A percentile compares a stretch with the other conserved stretches of the same genome.
phyloP scores from a whole-genome alignment of 1,140 invertebrate species.

The Pseudomyrmex pallidus region DNA sequence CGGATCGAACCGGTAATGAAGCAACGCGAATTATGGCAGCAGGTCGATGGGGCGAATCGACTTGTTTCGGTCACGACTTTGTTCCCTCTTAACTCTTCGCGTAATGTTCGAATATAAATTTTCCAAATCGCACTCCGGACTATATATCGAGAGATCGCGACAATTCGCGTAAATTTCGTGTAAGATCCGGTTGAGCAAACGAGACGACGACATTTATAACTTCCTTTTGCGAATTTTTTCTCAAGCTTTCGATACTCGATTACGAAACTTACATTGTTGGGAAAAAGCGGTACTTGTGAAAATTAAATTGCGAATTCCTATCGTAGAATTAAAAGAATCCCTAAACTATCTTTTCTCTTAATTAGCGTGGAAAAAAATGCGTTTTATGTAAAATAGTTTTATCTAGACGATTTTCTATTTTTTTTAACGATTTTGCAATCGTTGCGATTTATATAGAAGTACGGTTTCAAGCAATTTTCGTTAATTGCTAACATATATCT shows the following conservation, averaged over 20 bases:
- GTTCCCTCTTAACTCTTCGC: background rate
- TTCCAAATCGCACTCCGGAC: background rate
- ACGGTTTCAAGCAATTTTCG: background rate
- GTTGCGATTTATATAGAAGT: background rate
- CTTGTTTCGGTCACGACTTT: conserved; percentile 32
- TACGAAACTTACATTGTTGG: background rate
- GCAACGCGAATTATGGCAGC: conserved; percentile 17
- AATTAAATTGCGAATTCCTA: too few relatives aligned
- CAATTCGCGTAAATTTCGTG: background rate
- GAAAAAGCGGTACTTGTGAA: too few relatives aligned
- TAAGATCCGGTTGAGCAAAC: background rate
- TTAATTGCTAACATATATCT: background rate
- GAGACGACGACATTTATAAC: background rate
- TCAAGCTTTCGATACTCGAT: background rate
- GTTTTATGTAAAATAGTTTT: too few relatives aligned
- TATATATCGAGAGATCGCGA: conserved; percentile 7
- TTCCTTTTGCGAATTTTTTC: conserved; percentile 3
- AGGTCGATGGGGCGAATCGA: conserved; percentile 14
- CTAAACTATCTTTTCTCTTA: background rate
- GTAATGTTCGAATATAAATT: conserved; percentile 27
- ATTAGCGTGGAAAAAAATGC: too few relatives aligned
- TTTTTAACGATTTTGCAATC: too few relatives aligned
- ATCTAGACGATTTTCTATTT: too few relatives aligned
- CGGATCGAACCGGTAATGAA: conserved; percentile 25
- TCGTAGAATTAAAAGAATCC: too few relatives aligned